Evolutionary conservation across 2,113 vertebrate species (phyloP).

Genomic region (Platycercus adscitus): DNA sequence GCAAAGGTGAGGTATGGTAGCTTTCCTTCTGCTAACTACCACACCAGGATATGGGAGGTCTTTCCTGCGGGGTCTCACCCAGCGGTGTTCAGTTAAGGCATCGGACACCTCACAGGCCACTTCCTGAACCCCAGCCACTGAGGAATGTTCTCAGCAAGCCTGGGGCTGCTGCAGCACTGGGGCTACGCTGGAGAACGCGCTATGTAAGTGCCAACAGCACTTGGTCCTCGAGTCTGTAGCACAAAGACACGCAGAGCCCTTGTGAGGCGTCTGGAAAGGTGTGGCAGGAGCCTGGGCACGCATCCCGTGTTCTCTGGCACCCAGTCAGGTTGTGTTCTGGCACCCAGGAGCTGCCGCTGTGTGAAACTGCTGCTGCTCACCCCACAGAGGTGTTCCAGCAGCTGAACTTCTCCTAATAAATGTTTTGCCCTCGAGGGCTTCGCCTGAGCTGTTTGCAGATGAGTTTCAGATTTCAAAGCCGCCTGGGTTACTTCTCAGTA

Average conservation of each 20-base stretch:
- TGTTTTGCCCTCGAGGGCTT: slow-evolving; percentile 15
- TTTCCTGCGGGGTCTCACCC: neutral
- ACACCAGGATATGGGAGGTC: fast-evolving
- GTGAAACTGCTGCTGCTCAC: neutral
- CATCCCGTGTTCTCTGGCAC: neutral
- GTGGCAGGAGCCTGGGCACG: neutral
- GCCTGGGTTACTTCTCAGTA: slow-evolving; percentile 2
- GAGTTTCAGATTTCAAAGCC: slow-evolving; percentile 60
- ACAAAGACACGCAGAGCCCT: neutral
- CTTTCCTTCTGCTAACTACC: neutral
- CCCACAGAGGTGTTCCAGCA: neutral
- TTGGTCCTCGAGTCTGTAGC: neutral
- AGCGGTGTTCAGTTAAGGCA: fast-evolving
- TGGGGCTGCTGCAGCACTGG: fast-evolving
- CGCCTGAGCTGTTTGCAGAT: neutral
- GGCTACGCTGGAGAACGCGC: fast-evolving
- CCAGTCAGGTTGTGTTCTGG: neutral
- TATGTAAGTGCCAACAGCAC: fast-evolving
- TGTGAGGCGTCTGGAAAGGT: neutral
- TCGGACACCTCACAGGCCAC: fast-evolving
- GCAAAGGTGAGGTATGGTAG: neutral
- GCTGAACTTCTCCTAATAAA: slow-evolving; percentile 31
- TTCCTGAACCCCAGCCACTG: fast-evolving
- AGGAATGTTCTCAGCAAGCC: neutral
- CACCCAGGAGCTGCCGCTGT: neutral